Base-by-base conservation (phyloP, 2,888 invertebrate species). In the Apomyelois bistriatella region DNA sequence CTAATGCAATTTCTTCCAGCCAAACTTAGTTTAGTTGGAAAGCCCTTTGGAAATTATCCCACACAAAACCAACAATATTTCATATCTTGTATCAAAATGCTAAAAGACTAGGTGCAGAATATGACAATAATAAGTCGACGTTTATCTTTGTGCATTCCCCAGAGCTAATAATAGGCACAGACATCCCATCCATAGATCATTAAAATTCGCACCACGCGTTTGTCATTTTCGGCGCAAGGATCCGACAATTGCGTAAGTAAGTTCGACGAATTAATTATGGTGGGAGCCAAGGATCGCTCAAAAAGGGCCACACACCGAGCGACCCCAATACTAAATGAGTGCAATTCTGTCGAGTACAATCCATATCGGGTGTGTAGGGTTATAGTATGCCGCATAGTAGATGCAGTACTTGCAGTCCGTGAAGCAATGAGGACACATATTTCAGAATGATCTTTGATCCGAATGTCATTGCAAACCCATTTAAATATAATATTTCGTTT, bases 371-470 rank as follows among this genome's bases (percentile, higher is more conserved):
- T n/a, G n/a, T n/a, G n/a, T n/a, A n/a, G n/a, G n/a, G n/a, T n/a
- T n/a, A n/a, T n/a, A n/a, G n/a, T n/a, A n/a, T n/a, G n/a, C n/a
- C n/a, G n/a, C n/a, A n/a, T n/a, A n/a, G n/a, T n/a, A n/a, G n/a
- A n/a, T n/a, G n/a, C n/a, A 8, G 15, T 48, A 16, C 47, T n/a
- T 43, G 13, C 43, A 43, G n/a, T 42, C 6, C n/a, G 22, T 40
- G 13, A 9, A 16, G 15, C 16, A 36, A 38, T 17, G 56, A 55
- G 6, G n/a, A n/a, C n/a, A n/a, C n/a, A n/a, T n/a, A 51, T 79
- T 13, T 38, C 37, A 6, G 37, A 38, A n/a, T n/a, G n/a, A n/a
- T n/a, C n/a, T 5, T 22, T 22, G 22, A 22, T 22, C 22, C 5
- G 22, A 22, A 3, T 22, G 22, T 22, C 22, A 22, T 22, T 22